Evolutionary conservation across 1,140 invertebrate species (phyloP).

Genomic region (Antheraea mylitta): DNA sequence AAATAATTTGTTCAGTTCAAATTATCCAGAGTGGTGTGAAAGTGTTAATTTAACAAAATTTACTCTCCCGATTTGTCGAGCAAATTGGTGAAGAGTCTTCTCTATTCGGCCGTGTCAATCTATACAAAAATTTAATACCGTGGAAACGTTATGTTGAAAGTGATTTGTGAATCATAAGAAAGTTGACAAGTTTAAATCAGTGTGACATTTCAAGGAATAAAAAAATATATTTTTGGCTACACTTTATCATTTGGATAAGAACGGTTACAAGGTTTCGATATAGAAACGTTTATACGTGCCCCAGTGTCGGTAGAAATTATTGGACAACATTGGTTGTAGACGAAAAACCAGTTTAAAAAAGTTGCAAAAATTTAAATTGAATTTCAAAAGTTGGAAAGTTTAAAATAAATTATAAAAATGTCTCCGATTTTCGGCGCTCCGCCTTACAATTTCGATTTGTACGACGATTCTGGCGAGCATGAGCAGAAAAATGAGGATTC

Average conservation of each 20-base stretch:
- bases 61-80: not conserved
- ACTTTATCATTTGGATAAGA: not conserved
- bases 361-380: not conserved
- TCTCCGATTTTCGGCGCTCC: conserved; percentile 38
- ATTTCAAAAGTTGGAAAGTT: not conserved
- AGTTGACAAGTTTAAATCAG: not conserved
- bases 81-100: not conserved
- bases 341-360: not conserved
- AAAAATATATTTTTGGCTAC: not conserved
- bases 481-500: conserved; percentile 18
- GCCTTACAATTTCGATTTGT: conserved; percentile 35
- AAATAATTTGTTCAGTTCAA: conserved; percentile 49
- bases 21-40: conserved; percentile 43
- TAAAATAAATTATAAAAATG: not conserved
- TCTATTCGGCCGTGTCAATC: not conserved
- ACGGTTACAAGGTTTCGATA: not conserved
- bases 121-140: not conserved
- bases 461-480: conserved; percentile 21
- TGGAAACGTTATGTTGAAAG: not conserved
- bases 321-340: too few species aligned
- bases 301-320: not conserved
- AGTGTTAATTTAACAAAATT: not conserved
- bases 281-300: conserved; percentile 31
- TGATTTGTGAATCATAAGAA: not conserved
- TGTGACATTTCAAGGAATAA: not conserved